A percentile compares a stretch with the other conserved stretches of the same genome.
These are phyloP conservation scores for Abscondita cerata DNA, from an alignment of 2,888 invertebrate genomes.

Conservation along the genomic window DNA sequence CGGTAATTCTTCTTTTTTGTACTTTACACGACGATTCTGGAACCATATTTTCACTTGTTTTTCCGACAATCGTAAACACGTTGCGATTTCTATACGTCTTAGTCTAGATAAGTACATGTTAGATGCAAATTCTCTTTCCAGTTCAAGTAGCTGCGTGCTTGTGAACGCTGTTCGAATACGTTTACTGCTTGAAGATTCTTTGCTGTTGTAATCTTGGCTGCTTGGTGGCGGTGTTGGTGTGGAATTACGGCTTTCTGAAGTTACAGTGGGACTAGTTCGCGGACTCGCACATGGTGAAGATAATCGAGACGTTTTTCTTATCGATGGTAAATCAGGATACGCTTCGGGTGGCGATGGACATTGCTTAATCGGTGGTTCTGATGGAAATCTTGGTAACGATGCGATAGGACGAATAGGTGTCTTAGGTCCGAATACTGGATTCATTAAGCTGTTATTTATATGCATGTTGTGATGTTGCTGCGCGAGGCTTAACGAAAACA, in stretches of 20 bases:
- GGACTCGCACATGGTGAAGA: conserved; percentile 30
- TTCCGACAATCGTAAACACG: conserved; percentile 84
- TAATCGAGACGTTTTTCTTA: conserved; percentile 12
- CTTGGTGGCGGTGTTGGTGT: conserved; percentile 64
- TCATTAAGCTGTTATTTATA: conserved; percentile 50
- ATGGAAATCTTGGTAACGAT: conserved; percentile 48
- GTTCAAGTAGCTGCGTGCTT: conserved; percentile 83
- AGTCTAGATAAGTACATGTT: conserved; percentile 92
- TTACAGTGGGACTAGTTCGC: conserved; percentile 40
- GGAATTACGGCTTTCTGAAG: conserved; percentile 61
- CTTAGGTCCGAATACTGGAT: conserved; percentile 57
- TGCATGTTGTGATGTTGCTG: conserved; percentile 62
- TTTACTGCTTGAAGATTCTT: conserved; percentile 75
- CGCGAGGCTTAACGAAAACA: conserved; percentile 70
- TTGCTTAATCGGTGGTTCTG: conserved; percentile 38
- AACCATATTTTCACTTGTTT: conserved; percentile 98
- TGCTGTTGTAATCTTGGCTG: conserved; percentile 59
- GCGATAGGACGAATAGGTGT: conserved; percentile 53
- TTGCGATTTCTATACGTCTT: conserved; percentile 92
- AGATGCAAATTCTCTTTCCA: conserved; percentile 87
- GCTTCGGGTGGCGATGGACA: conserved; percentile 27
- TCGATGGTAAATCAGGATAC: conserved; percentile 16
- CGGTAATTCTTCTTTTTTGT: conserved; percentile 87
- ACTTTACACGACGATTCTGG: conserved; percentile 91
- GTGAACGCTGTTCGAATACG: conserved; percentile 94